Percentiles rank a stretch among this genome's conserved stretches.
Conservation (phyloP, 2,113 vertebrate species). For the Empidonax alnorum region DNA sequence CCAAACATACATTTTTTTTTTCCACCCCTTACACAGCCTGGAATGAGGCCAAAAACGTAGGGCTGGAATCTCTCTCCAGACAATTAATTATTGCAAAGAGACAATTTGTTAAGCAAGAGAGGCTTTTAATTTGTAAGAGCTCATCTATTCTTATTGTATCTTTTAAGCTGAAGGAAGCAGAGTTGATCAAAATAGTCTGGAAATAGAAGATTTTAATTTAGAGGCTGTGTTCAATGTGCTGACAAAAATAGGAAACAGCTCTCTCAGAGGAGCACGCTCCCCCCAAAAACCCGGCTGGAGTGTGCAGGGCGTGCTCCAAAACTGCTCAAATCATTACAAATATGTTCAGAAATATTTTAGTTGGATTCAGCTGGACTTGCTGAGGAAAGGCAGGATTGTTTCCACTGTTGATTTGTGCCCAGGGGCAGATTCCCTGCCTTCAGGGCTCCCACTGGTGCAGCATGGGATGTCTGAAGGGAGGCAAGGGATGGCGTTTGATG, state of each 20-base stretch:
- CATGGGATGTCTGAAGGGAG: fast-evolving
- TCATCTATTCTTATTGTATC: conserved; percentile 61
- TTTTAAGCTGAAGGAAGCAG: conserved; percentile 49
- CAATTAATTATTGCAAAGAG: conserved; percentile 61
- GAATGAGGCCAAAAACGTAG: conserved; percentile 25
- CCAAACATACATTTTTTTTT: background rate
- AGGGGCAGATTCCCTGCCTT: background rate
- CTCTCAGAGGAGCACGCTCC: background rate
- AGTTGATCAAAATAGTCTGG: conserved; percentile 50
- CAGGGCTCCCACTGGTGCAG: fast-evolving
- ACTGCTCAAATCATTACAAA: background rate
- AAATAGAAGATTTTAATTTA: conserved; percentile 67
- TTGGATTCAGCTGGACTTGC: background rate
- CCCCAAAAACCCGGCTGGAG: background rate
- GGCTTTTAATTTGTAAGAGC: conserved; percentile 67
- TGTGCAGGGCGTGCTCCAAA: background rate
- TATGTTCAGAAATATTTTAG: background rate
- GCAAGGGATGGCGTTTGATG: background rate
- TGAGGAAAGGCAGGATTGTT: background rate
- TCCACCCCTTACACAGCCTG: background rate
- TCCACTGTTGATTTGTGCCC: background rate
- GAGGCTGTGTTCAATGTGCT: conserved; percentile 27
- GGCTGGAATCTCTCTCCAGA: conserved; percentile 36
- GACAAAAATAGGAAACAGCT: conserved; percentile 51
- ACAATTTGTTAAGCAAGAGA: conserved; percentile 61